phyloP scores from a whole-genome alignment of 1,140 invertebrate species.

The Asbolus verrucosus region DNA sequence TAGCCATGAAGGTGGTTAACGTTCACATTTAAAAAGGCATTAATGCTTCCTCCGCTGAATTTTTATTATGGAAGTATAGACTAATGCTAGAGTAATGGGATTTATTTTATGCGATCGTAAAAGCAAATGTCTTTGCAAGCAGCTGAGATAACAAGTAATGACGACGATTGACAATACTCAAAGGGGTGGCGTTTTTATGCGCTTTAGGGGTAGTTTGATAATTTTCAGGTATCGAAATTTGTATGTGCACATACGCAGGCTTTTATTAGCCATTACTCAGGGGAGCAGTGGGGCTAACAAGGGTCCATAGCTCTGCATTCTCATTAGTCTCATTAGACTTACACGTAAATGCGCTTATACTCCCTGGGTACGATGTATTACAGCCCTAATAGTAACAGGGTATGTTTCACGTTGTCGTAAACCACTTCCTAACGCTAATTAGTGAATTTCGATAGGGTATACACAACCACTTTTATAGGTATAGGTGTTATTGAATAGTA shows the following conservation, averaged over 20 bases:
- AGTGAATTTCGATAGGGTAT: no score
- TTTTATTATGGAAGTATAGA: constrained; percentile 33
- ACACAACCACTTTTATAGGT: no score
- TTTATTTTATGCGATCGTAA: constrained; percentile 50
- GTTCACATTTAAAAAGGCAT: no score
- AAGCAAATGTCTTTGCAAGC: constrained; percentile 46
- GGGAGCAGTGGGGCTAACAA: constrained; percentile 26
- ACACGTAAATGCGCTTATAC: constrained; percentile 55
- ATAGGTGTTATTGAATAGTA: no score
- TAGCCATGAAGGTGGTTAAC: no score
- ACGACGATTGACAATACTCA: constrained; percentile 27
- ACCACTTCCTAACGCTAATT: no score
- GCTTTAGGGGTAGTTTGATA: constrained; percentile 5
- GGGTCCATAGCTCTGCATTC: constrained; percentile 44
- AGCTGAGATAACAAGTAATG: constrained; percentile 49
- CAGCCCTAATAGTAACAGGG: constrained; percentile 40
- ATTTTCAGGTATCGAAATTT: constrained; percentile 9
- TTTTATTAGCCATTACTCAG: constrained; percentile 6
- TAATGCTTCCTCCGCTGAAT: no score
- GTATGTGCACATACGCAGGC: not conserved
- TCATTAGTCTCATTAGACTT: constrained; percentile 54
- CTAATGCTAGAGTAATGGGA: constrained; percentile 40
- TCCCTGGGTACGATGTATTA: constrained; percentile 46
- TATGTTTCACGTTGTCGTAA: no score
- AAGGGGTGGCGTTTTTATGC: no score